Evolutionary conservation across 2,113 vertebrate genomes (phyloP).

Genomic region (Columba livia): DNA sequence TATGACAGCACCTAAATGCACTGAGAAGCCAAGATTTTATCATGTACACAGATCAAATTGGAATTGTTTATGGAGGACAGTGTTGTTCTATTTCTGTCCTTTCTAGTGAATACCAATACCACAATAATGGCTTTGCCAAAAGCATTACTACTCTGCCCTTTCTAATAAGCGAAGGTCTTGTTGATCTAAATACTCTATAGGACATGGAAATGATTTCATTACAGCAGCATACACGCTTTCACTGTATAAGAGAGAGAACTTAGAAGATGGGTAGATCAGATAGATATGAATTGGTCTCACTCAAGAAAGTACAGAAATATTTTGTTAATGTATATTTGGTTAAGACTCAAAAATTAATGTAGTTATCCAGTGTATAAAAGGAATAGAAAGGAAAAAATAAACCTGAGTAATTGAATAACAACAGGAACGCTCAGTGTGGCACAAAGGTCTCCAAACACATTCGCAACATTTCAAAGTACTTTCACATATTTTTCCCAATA

Average conservation of each 20-base stretch:
- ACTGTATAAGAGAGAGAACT: constrained; percentile 2
- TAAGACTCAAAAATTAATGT: neutral
- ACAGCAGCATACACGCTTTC: constrained; percentile 23
- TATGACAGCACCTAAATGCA: constrained; percentile 82
- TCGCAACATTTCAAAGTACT: constrained; percentile 67
- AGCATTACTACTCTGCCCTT: constrained; percentile 72
- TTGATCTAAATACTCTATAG: constrained; percentile 70
- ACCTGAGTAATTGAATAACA: constrained; percentile 36
- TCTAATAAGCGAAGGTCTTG: constrained; percentile 74
- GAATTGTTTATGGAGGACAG: constrained; percentile 76
- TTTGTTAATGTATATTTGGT: neutral
- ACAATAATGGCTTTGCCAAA: constrained; percentile 71
- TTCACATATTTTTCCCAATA: constrained; percentile 71
- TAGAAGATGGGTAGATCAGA: neutral
- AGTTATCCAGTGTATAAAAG: neutral
- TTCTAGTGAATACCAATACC: constrained; percentile 75
- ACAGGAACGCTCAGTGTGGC: neutral
- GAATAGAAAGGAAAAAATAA: neutral
- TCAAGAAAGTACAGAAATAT: neutral
- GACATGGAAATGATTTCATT: constrained; percentile 68
- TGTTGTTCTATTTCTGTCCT: constrained; percentile 78
- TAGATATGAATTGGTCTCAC: neutral
- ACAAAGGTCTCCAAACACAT: constrained; percentile 66
- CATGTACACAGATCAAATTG: constrained; percentile 77
- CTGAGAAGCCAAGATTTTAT: constrained; percentile 81